Evolutionary conservation across 1,140 invertebrate genomes (phyloP).

Genomic region (Plectrocnemia conspersa): DNA sequence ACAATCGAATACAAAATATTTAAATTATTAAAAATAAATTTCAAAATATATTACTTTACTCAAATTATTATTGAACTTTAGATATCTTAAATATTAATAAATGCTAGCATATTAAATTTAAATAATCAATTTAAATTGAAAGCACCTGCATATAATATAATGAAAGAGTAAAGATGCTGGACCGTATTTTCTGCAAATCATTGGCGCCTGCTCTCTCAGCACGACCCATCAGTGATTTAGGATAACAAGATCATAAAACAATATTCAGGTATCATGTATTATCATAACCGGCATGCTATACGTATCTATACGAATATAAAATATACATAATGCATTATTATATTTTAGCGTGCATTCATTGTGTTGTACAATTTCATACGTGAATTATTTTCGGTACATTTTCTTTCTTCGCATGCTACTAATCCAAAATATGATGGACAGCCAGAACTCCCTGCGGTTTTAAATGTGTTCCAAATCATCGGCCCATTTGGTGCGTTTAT

Average conservation of each 20-base stretch:
- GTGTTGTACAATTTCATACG: too few relatives aligned
- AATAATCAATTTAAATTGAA: too few relatives aligned
- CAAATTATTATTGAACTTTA: too few relatives aligned
- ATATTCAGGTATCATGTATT: slow-evolving; percentile 27
- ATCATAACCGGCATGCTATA: slow-evolving; percentile 11
- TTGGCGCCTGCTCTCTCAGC: slow-evolving; percentile 25
- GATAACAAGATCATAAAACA: slow-evolving; percentile 27
- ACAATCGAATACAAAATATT: not conserved
- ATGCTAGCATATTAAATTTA: too few relatives aligned
- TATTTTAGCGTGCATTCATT: too few relatives aligned
- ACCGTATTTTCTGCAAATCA: slow-evolving; percentile 20
- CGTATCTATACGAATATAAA: too few relatives aligned
- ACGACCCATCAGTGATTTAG: slow-evolving; percentile 24
- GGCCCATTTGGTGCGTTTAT: not conserved
- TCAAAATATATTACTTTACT: too few relatives aligned
- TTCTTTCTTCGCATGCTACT: too few relatives aligned
- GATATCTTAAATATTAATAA: too few relatives aligned
- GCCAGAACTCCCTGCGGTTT: slow-evolving; percentile 4
- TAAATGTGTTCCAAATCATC: not conserved
- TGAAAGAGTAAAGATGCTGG: slow-evolving; percentile 9
- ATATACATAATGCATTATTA: too few relatives aligned
- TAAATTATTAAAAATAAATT: too few relatives aligned
- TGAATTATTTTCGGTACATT: too few relatives aligned
- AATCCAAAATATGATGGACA: slow-evolving; percentile 9
- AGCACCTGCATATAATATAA: slow-evolving; percentile 13